Evolutionary conservation across 1,140 invertebrate genomes (phyloP), one percentile per base, ranked within the genome.

Genomic region (Drosophila oshimai): DNA sequence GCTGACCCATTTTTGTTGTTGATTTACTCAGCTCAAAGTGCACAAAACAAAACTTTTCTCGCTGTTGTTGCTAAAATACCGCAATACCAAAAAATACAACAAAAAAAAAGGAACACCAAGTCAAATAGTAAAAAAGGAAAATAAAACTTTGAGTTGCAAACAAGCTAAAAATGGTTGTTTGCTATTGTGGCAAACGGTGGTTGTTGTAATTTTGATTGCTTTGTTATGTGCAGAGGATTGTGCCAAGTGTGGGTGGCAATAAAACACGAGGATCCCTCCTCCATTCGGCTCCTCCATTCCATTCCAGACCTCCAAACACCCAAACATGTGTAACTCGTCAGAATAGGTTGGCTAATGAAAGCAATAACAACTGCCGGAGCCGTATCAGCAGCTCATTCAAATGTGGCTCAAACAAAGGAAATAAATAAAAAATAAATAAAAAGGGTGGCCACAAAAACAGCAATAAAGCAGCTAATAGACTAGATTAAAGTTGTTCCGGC

Each of bases 151-250:
- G 57, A 76, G 78, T 73, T 81, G 73, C 78, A 72, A 83, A 83
- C 79, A 77, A 70, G 61, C 73, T 44, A 71, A 83, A 74, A 83
- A 70, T 77, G 62, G 57, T 77, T 83, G 79, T 73, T 77, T 61
- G 74, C 75, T 49, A 73, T 73, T 83, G 62, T 70, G 62, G 67
- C 67, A 65, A 68, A 65, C 41, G 31, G 18, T 75, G 61, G 42
- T 75, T 80, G 61, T 57, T 83, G 62, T 83, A 77, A 69, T 77
- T 83, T 83, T 83, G 78, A 83, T 83, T 83, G 74, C 74, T 57
- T 74, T 83, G 69, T 77, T 83, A 80, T 80, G 70, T 70, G 62
- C 34, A 26, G 29, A 29, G 41, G 42, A 39, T 57, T 37, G 61
- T 47, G 41, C 26, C 22, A 37, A 61, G 61, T 54, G 74, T 65